These are phyloP conservation scores for Neodiprion pinetum DNA, from an alignment of 1,140 invertebrate species.

Conservation along the genomic window DNA sequence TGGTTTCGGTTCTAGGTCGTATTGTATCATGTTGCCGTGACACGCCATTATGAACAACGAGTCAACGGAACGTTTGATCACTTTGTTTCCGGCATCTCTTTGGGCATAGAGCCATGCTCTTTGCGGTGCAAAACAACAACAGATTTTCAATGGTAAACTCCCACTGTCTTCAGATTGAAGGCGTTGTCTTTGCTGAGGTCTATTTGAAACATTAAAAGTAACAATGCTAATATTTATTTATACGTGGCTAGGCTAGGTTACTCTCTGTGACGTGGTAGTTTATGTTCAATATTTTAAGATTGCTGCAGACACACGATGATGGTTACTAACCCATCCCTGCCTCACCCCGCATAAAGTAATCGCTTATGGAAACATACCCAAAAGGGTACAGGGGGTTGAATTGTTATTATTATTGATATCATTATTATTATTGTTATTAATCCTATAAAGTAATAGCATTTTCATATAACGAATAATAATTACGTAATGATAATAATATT, in stretches of 20 bases:
- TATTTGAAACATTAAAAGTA: conserved; percentile 26
- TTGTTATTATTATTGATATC: too few relatives aligned
- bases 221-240: too few relatives aligned
- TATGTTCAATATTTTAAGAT: too few relatives aligned
- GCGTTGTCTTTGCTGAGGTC: conserved; percentile 66
- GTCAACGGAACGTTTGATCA: conserved; percentile 71
- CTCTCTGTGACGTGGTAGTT: too few relatives aligned
- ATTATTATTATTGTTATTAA: too few relatives aligned
- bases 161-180: conserved; percentile 71
- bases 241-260: too few relatives aligned
- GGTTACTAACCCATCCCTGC: too few relatives aligned
- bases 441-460: too few relatives aligned
- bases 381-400: too few relatives aligned
- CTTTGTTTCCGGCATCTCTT: conserved; percentile 62
- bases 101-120: conserved; percentile 76
- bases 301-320: too few relatives aligned
- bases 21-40: conserved; percentile 87
- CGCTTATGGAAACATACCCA: too few relatives aligned
- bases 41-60: conserved; percentile 91
- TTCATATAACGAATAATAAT: conserved; percentile 4
- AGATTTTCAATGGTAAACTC: conserved; percentile 74
- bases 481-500: conserved; percentile 1
- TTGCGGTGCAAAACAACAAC: conserved; percentile 78
- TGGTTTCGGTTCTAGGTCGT: conserved; percentile 85
- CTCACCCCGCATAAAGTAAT: too few relatives aligned